A percentile compares a stretch with the other conserved stretches of the same genome.
phyloP scores from a whole-genome alignment of 2,113 vertebrate species.

The Sporophila hypoxantha region DNA sequence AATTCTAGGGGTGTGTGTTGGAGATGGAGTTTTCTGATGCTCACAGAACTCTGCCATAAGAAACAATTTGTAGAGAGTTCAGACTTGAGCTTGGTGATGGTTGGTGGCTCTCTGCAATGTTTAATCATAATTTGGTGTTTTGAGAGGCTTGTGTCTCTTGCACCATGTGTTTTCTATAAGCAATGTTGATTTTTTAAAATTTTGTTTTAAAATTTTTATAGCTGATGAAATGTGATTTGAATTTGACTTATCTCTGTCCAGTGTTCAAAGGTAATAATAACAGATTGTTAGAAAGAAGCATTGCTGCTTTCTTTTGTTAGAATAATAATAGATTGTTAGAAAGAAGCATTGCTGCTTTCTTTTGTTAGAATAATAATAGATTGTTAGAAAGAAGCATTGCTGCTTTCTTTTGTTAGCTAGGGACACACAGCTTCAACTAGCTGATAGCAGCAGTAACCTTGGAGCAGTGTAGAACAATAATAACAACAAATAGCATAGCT shows the following conservation, averaged over 20 bases:
- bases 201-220: neutral
- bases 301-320: neutral
- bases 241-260: neutral
- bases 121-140: neutral
- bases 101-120: neutral
- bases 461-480: neutral
- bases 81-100: neutral
- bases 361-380: neutral
- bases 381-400: neutral
- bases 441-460: neutral
- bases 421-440: neutral
- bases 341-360: neutral
- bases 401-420: neutral
- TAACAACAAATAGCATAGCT: neutral
- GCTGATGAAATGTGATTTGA: neutral
- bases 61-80: neutral
- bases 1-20: neutral
- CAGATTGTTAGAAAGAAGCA: neutral
- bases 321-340: neutral
- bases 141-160: neutral
- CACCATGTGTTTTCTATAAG: neutral
- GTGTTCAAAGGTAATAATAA: neutral
- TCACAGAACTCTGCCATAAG: neutral
- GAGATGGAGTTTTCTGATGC: neutral
- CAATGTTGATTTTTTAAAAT: neutral